Percentiles rank a stretch among this genome's conserved stretches.
These are phyloP conservation scores for Lasioglossum villosulum DNA, from an alignment of 2,888 invertebrate genomes.

Conservation along the genomic window DNA sequence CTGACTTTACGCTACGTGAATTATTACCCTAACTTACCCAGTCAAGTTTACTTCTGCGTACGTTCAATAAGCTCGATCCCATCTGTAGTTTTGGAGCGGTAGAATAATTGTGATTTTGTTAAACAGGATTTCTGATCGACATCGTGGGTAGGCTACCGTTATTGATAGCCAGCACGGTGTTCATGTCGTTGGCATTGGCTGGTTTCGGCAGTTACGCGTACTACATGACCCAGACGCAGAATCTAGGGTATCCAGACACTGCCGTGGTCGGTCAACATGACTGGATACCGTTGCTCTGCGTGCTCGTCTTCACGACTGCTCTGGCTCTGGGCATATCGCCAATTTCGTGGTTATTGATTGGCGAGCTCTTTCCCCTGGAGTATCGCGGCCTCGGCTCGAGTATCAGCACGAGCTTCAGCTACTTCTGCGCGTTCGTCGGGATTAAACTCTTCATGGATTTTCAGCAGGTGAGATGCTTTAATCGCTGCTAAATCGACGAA, in stretches of 20 bases:
- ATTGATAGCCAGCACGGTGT: constrained; percentile 92
- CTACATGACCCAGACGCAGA: constrained; percentile 85
- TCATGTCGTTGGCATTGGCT: constrained; percentile 94
- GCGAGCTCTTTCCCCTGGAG: constrained; percentile 93
- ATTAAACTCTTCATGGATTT: constrained; percentile 95
- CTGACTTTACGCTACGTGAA: no score
- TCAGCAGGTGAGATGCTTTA: constrained; percentile 84
- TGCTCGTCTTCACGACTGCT: constrained; percentile 93
- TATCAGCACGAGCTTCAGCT: constrained; percentile 94
- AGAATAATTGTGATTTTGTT: not conserved
- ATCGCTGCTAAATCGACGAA: not conserved
- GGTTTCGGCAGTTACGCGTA: constrained; percentile 94
- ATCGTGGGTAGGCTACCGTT: constrained; percentile 93
- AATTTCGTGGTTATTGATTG: constrained; percentile 93
- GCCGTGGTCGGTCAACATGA: constrained; percentile 87
- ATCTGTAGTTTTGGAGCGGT: not conserved
- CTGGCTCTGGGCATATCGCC: constrained; percentile 95
- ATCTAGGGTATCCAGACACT: constrained; percentile 74
- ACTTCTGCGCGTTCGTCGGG: constrained; percentile 93
- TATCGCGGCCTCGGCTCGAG: constrained; percentile 95
- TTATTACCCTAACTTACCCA: no score
- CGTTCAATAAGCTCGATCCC: not conserved
- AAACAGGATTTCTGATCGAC: constrained; percentile 90
- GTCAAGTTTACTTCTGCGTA: not conserved
- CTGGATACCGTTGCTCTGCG: constrained; percentile 94